Evolutionary conservation across 2,888 invertebrate species (phyloP).

Genomic region (Hecatera dysodea): DNA sequence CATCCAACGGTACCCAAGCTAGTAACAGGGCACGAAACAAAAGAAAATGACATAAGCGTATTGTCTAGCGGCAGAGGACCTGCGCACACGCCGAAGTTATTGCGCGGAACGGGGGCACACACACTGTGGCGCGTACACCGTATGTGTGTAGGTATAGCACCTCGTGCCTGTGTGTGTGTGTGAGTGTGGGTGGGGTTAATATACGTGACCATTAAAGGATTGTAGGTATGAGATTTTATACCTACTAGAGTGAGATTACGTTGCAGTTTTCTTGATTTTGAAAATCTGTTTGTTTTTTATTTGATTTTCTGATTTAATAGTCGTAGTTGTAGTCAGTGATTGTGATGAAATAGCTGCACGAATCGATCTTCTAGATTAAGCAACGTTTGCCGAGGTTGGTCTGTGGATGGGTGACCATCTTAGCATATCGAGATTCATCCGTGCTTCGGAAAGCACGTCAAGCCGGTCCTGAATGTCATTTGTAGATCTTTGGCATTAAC

Average conservation of each 20-base stretch:
- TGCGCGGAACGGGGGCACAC: constrained; percentile 66
- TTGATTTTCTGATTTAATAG: too few species aligned
- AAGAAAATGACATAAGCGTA: constrained; percentile 79
- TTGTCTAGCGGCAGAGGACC: constrained; percentile 66
- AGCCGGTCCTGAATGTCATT: too few species aligned
- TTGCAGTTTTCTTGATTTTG: background rate
- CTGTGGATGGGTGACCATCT: too few species aligned
- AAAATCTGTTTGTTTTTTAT: too few species aligned
- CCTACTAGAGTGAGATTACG: background rate
- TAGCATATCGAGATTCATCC: too few species aligned
- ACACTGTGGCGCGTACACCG: constrained; percentile 24
- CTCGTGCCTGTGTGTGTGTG: constrained; percentile 31
- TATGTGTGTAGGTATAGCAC: background rate
- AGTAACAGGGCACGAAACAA: constrained; percentile 67
- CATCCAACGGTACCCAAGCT: constrained; percentile 59
- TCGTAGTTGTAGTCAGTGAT: too few species aligned
- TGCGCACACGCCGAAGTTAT: constrained; percentile 72
- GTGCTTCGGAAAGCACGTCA: too few species aligned
- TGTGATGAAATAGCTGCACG: too few species aligned
- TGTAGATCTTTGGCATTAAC: too few species aligned
- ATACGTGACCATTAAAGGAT: constrained; percentile 57
- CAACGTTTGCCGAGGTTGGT: too few species aligned
- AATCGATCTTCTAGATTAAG: too few species aligned
- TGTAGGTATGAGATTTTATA: constrained; percentile 17
- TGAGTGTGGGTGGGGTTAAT: constrained; percentile 60